Evolutionary conservation across 1,140 invertebrate species (phyloP), one percentile per base, ranked within the genome.

Genomic region (Coelopa frigida): DNA sequence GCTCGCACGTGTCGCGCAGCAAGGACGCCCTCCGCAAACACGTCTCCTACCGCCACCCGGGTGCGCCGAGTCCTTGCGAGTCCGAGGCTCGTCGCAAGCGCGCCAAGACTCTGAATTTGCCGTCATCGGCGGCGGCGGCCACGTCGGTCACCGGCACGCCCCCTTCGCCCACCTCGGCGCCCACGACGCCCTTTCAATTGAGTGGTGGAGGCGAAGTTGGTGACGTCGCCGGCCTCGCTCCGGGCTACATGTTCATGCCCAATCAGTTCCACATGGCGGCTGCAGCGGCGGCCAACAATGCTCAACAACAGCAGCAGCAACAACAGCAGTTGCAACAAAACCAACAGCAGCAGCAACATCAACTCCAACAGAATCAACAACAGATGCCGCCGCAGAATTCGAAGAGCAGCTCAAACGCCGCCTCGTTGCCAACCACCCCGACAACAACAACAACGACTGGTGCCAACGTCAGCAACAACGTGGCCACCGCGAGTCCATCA

Each of bases 21-120:
- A 75, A 88, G 50, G 88, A 92, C 67, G 88, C 89, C 12, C 70
- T 92, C 27, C 75, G 89, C 39, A 91, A 92, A 66, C 89, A 92
- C 58, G 85, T 91, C 17, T 88, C 87, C 2, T 91, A 92, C 57
- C 74, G 86, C 50, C 87, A 89, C 69, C 80, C 85, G 3, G 77
- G 80, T 58, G 61, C 65, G 15, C 64, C 63, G 4, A 64, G 59
- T 5, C 65, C 67, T 3, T 70, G 66, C 29, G 66, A 70, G 42
- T 61, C 58, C 14, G 67, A 70, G 33, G 59, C 64, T 0, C 52
- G 63, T 4, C 52, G 65, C 5, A 70, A 70, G 32, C 55, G 67
- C 11, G 56, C 68, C 5, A 52, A 64, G 41, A 24, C 57, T 7
- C 17, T 43, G n/a, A 23, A 43, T 18, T 8, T 7, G 7, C 5